Evolutionary conservation across 1,140 invertebrate species (phyloP).

Genomic region (Hycleus phaleratus): DNA sequence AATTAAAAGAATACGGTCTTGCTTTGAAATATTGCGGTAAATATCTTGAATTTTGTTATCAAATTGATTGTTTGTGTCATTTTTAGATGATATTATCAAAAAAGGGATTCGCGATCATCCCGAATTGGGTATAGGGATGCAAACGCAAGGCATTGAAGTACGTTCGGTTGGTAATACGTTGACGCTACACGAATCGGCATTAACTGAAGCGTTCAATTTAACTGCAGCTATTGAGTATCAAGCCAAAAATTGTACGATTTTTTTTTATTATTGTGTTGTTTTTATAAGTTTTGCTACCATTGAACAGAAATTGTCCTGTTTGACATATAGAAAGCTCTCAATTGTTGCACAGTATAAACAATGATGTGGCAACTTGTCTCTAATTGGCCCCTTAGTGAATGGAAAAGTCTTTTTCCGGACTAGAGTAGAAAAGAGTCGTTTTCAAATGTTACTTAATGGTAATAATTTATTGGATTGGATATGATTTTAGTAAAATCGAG

Average conservation of each 20-base stretch:
- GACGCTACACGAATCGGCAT: slow-evolving; percentile 89
- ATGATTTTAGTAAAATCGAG: too few relatives aligned
- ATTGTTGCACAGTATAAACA: too few relatives aligned
- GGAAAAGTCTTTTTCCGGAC: too few relatives aligned
- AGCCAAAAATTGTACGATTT: slow-evolving; percentile 74
- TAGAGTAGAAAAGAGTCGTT: too few relatives aligned
- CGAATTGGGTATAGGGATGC: slow-evolving; percentile 94
- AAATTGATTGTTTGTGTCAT: background rate
- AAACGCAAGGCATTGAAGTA: slow-evolving; percentile 95
- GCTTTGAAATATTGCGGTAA: slow-evolving; percentile 78
- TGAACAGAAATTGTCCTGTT: too few relatives aligned
- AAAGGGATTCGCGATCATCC: slow-evolving; percentile 94
- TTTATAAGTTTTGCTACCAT: too few relatives aligned
- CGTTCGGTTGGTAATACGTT: slow-evolving; percentile 96
- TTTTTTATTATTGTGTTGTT: slow-evolving; percentile 27
- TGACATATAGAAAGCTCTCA: too few relatives aligned
- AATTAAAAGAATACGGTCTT: slow-evolving; percentile 86
- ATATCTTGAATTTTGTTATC: background rate
- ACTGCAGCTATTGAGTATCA: slow-evolving; percentile 98
- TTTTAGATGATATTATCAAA: slow-evolving; percentile 87
- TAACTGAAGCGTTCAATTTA: slow-evolving; percentile 97
- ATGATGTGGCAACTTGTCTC: too few relatives aligned
- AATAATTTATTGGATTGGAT: too few relatives aligned
- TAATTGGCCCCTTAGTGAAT: too few relatives aligned
- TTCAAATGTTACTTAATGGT: too few relatives aligned